Percentiles rank a stretch among this genome's conserved stretches.
These are phyloP conservation scores for Pristionchus maxplancki DNA, from an alignment of 2,888 invertebrate species.

Conservation along the genomic window DNA sequence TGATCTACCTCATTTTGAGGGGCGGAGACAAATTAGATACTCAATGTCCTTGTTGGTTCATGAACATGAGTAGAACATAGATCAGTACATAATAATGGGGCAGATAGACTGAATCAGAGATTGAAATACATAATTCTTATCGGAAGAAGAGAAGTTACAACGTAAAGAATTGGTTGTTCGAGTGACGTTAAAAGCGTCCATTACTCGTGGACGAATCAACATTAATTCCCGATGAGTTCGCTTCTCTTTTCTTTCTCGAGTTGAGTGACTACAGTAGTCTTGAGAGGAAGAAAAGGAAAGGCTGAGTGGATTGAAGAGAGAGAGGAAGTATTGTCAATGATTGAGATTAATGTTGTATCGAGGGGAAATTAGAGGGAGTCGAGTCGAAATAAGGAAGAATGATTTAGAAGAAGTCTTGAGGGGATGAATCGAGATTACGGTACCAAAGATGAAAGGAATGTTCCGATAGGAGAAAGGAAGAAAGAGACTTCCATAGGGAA, in stretches of 20 bases:
- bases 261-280: conserved; percentile 35
- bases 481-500: conserved; percentile 35
- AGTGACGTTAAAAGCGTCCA: not conserved
- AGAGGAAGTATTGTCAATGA: conserved; percentile 42
- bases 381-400: conserved; percentile 34
- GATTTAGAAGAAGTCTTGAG: conserved; percentile 14
- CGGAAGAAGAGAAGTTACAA: not conserved
- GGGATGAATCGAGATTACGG: conserved; percentile 8
- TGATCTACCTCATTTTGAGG: not conserved
- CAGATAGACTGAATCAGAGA: not conserved
- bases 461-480: not conserved
- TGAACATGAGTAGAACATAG: no score
- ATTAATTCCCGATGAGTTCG: conserved; percentile 23
- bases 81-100: not conserved
- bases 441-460: conserved; percentile 36
- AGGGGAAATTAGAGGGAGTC: conserved; percentile 29
- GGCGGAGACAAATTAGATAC: no score
- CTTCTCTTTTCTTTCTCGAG: not conserved
- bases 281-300: not conserved
- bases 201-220: not conserved
- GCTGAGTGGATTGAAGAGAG: conserved; percentile 6
- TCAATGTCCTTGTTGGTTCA: no score
- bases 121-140: no score
- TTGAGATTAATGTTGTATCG: conserved; percentile 19
- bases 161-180: not conserved